phyloP scores from a whole-genome alignment of 2,113 vertebrate genomes.

The Ibidorhyncha struthersii region DNA sequence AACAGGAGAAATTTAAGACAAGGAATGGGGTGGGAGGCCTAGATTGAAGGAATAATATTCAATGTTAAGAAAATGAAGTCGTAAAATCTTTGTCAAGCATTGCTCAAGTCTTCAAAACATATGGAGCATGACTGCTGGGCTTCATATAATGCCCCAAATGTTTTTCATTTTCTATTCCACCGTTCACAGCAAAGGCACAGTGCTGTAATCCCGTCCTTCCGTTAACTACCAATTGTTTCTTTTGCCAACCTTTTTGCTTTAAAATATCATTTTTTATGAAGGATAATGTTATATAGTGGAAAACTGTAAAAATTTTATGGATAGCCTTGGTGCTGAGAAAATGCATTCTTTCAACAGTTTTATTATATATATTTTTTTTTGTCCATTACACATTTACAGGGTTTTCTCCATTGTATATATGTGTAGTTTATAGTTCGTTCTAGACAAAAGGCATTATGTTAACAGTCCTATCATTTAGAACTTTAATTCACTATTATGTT shows the following conservation, averaged over 20 bases:
- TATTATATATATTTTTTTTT: constrained; percentile 67
- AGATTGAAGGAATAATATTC: constrained; percentile 56
- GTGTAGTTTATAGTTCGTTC: constrained; percentile 62
- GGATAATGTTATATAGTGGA: constrained; percentile 72
- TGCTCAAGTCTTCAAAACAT: constrained; percentile 65
- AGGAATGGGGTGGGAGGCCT: constrained; percentile 9
- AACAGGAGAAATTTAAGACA: constrained; percentile 26
- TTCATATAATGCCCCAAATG: constrained; percentile 57
- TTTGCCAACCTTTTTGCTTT: constrained; percentile 73
- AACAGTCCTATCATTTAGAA: constrained; percentile 70
- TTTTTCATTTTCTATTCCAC: constrained; percentile 64
- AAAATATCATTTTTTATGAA: constrained; percentile 78
- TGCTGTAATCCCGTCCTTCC: constrained; percentile 48
- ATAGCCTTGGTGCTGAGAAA: constrained; percentile 69
- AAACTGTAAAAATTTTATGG: constrained; percentile 74
- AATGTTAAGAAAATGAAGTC: constrained; percentile 68
- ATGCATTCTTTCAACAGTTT: constrained; percentile 72
- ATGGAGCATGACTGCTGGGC: constrained; percentile 59
- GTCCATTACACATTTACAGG: constrained; percentile 66
- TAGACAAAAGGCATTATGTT: constrained; percentile 70
- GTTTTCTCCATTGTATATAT: constrained; percentile 55
- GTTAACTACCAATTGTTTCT: constrained; percentile 68
- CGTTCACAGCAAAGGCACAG: constrained; percentile 30
- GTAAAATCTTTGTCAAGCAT: constrained; percentile 65
- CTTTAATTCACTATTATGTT: constrained; percentile 67